A percentile compares a stretch with the other conserved stretches of the same genome.
These are phyloP conservation scores for Amphipoea oculea DNA, from an alignment of 2,888 invertebrate species.

Conservation along the genomic window DNA sequence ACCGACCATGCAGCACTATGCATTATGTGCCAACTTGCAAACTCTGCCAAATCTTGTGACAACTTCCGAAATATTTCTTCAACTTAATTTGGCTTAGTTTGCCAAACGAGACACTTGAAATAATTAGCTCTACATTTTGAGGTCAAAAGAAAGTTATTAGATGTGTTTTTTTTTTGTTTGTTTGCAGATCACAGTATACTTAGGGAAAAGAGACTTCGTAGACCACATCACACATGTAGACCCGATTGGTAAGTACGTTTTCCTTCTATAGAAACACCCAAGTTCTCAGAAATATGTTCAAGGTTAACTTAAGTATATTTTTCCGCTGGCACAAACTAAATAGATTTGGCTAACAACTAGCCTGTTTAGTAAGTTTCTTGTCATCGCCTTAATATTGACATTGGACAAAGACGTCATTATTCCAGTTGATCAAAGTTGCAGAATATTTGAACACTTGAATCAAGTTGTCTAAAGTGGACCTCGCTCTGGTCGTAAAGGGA, in stretches of 20 bases:
- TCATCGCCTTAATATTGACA: not conserved
- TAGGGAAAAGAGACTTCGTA: conserved; percentile 97
- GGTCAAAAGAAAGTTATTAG: not conserved
- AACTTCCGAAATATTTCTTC: conserved; percentile 37
- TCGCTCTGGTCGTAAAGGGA: conserved; percentile 55
- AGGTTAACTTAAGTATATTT: not conserved
- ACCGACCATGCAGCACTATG: conserved; percentile 17
- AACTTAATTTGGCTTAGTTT: conserved; percentile 36
- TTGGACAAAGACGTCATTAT: conserved; percentile 24
- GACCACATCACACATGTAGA: conserved; percentile 98
- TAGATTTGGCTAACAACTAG: too few relatives aligned
- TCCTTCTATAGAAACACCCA: not conserved
- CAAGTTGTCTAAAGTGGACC: conserved; percentile 45
- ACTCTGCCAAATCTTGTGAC: conserved; percentile 50
- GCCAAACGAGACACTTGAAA: conserved; percentile 40
- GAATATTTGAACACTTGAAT: conserved; percentile 49
- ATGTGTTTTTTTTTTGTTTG: conserved; percentile 49
- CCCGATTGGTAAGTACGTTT: conserved; percentile 93
- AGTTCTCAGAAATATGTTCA: not conserved
- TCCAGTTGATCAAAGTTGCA: conserved; percentile 52
- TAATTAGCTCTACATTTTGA: conserved; percentile 29
- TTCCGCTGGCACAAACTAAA: not conserved
- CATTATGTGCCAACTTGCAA: conserved; percentile 39
- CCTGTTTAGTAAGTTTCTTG: not conserved
- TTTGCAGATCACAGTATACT: conserved; percentile 95